Percentiles rank a stretch among this genome's conserved stretches.
Evolutionary conservation across 2,113 vertebrate species (phyloP).

Genomic region (Trichechus manatus): DNA sequence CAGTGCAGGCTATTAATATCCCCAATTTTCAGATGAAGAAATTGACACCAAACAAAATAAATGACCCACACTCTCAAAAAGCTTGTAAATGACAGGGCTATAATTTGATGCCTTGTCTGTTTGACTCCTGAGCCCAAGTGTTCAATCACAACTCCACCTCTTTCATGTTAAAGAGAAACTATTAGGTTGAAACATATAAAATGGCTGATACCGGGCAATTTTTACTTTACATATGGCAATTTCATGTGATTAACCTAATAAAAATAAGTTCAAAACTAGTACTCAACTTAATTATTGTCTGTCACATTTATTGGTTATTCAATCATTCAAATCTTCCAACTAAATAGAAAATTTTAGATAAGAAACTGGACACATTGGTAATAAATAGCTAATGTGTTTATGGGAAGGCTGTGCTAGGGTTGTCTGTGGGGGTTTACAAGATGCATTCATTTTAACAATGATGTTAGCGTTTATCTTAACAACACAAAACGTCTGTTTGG

Average conservation of each 20-base stretch:
- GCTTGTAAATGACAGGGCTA: not conserved
- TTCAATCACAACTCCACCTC: not conserved
- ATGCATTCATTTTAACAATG: not conserved
- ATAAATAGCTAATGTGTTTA: not conserved
- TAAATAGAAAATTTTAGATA: constrained; percentile 32
- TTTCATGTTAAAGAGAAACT: not conserved
- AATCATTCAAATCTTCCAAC: constrained; percentile 47
- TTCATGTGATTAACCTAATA: not conserved
- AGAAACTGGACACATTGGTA: not conserved
- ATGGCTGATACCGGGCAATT: not conserved
- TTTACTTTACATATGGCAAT: not conserved
- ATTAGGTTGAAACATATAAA: not conserved
- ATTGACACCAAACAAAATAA: not conserved
- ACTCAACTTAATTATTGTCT: not conserved
- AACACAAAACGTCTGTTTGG: not conserved
- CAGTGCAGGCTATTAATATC: not conserved
- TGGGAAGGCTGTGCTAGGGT: not conserved
- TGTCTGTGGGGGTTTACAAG: not conserved
- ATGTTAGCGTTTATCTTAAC: not conserved
- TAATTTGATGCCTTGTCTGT: not conserved
- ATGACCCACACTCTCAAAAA: not conserved
- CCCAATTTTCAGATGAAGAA: constrained; percentile 12
- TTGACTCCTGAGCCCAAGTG: not conserved
- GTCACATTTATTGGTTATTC: not conserved
- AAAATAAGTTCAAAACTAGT: not conserved